Conservation (phyloP, 2,888 invertebrate species). For the Chironomus riparius region DNA sequence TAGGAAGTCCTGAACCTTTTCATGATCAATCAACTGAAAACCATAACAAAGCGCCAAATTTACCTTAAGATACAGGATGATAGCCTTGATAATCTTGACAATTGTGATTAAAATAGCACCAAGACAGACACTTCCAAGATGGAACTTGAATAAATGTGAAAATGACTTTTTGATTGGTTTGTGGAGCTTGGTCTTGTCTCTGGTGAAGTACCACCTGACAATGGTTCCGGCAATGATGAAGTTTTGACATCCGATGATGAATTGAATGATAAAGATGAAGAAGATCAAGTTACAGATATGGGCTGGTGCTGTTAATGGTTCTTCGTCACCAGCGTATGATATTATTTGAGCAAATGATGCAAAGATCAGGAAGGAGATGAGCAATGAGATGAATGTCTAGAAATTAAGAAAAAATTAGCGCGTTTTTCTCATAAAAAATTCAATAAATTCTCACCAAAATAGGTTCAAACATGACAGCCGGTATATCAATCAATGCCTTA, state of each 20-base stretch:
- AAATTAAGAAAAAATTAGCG: conserved; percentile 13
- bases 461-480: conserved; percentile 51
- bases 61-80: conserved; percentile 35
- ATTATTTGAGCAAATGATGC: conserved; percentile 38
- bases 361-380: conserved; percentile 38
- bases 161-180: too few species aligned
- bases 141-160: too few species aligned
- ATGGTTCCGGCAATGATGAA: conserved; percentile 50
- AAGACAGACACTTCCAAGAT: conserved; percentile 64
- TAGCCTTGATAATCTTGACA: conserved; percentile 53
- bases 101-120: conserved; percentile 66
- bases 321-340: too few species aligned
- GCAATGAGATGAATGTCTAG: conserved; percentile 45
- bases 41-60: too few species aligned
- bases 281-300: conserved; percentile 44
- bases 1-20: too few species aligned
- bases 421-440: too few species aligned
- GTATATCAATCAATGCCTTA: conserved; percentile 54
- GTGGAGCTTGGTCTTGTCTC: conserved; percentile 39
- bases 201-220: conserved; percentile 57
- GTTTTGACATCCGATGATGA: conserved; percentile 58
- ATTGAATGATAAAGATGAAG: conserved; percentile 56
- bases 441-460: conserved; percentile 49
- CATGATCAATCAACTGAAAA: too few species aligned
- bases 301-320: too few species aligned